These are phyloP conservation scores for Forbesichthys agassizii DNA, from an alignment of 2,113 vertebrate genomes.

Conservation along the genomic window DNA sequence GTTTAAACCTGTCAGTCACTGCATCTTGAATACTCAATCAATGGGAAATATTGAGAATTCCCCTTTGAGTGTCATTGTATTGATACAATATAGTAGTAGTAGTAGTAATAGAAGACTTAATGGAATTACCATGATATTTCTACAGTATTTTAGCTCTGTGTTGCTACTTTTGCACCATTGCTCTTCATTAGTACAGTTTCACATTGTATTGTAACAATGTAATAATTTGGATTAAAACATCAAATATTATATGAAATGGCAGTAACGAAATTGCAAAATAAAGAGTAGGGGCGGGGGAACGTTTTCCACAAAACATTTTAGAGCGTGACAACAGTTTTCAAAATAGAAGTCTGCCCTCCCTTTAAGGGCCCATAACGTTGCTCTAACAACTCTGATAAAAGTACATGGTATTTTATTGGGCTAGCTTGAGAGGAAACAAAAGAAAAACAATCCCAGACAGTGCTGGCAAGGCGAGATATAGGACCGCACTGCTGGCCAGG, in stretches of 20 bases:
- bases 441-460: slow-evolving; percentile 63
- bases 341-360: slow-evolving; percentile 30
- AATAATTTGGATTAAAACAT: slow-evolving; percentile 12
- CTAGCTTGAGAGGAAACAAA: slow-evolving; percentile 56
- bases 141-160: not conserved
- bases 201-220: slow-evolving; percentile 23
- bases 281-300: not conserved
- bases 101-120: not conserved
- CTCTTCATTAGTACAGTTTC: slow-evolving; percentile 13
- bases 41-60: too few species aligned
- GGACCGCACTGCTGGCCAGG: slow-evolving; percentile 35
- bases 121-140: slow-evolving; percentile 19
- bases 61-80: too few species aligned
- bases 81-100: too few species aligned
- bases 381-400: slow-evolving; percentile 61
- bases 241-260: slow-evolving; percentile 30
- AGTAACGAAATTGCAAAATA: not conserved
- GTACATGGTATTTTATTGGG: slow-evolving; percentile 58
- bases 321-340: slow-evolving; percentile 27
- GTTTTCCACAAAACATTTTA: slow-evolving; percentile 1
- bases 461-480: slow-evolving; percentile 64
- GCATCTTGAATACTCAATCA: too few species aligned
- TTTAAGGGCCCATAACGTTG: slow-evolving; percentile 35
- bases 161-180: slow-evolving; percentile 14
- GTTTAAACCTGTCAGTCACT: too few species aligned